Evolutionary conservation across 2,888 invertebrate genomes (phyloP), one percentile per base, ranked within the genome.

Genomic region (Hypomecis atomaria): DNA sequence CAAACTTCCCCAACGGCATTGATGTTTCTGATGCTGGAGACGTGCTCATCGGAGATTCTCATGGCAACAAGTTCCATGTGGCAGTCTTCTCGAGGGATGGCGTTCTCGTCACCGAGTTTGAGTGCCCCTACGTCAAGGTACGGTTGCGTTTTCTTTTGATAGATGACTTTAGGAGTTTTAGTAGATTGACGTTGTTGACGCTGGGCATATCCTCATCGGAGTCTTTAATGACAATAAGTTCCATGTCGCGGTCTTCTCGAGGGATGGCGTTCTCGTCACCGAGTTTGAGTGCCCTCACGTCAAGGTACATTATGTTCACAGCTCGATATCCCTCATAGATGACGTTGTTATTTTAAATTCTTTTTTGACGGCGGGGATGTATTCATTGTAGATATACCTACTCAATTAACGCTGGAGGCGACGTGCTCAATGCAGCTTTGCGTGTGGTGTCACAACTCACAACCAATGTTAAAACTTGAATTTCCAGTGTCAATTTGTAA

Each of bases 1-100:
- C 99, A 78, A 98, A 98, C 90, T 99, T 98, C 89, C 99, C 99
- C 6, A 99, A 99, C 87, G 99, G 99, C 73, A 99, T 99, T 82
- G 99, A 99, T 92, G 98, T 99, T 84, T 98, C 98, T 58, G 98
- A 98, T 89, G 98, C 98, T 56, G 99, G 99, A 48, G 99, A 99
- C 89, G 97, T 99, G 67, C 94, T 99, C 71, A 98, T 99, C 78
- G 99, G 99, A 11, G 99, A 99, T 90, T 98, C 98, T 57, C 99
- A 99, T 89, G 99, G 99, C 52, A 99, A 99, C 94, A 96, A 98
- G 79, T 99, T 99, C 88, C 99, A 99, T 85, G 98, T 99, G 60
- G 98, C 98, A 65, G 98, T 99, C 62, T 99, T 98, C 89, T 96
- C 97, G 60, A 94, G 97, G 57, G 97, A 98, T 78, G 98, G 98